Evolutionary conservation across 2,888 invertebrate species (phyloP), one percentile per base, ranked within the genome.

Genomic region (Lasioglossum calceatum): DNA sequence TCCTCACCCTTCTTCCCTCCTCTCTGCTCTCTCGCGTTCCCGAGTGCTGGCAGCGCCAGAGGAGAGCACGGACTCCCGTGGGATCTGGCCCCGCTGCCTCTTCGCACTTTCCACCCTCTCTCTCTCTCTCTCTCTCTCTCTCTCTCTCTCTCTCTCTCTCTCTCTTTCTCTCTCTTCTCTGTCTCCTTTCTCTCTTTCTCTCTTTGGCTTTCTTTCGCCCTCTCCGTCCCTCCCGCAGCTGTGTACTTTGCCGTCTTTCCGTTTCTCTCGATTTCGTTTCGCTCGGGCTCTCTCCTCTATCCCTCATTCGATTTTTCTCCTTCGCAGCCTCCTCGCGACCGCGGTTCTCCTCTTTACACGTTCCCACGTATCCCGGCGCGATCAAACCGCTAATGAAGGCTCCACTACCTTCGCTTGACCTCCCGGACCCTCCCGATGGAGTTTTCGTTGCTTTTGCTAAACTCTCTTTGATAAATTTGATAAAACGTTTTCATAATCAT

Each of bases 11-110:
- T 64, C 64, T 64, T 32, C 64, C 64, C 82, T 75, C 71, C 73
- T 67, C 80, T 19, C 84, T 61, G 42, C 85, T 84, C 84, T 85
- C 89, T 90, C 88, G 89, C 89, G 90, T 92, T 92, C 93, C 93
- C 92, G 93, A 92, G 93, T 94, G 93, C 94, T 93, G 91, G 91
- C 92, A 93, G 94, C 93, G 91, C 94, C 94, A 94, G 93, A 94
- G 94, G 94, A 94, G 94, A 93, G 92, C 94, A 89, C 91, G 67
- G 88, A 92, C 88, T 94, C 94, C 94, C 93, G 84, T 88, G 94
- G 94, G 94, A 94, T 91, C 93, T 93, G 92, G 93, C 94, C 93
- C 92, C 91, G 90, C 92, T 91, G 88, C 90, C 90, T 88, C 91
- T 89, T 89, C 90, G 90, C 89, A 86, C 88, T 84, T 87, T 84